phyloP scores from a whole-genome alignment of 1,140 invertebrate genomes.

The Gonioctena quinquepunctata region DNA sequence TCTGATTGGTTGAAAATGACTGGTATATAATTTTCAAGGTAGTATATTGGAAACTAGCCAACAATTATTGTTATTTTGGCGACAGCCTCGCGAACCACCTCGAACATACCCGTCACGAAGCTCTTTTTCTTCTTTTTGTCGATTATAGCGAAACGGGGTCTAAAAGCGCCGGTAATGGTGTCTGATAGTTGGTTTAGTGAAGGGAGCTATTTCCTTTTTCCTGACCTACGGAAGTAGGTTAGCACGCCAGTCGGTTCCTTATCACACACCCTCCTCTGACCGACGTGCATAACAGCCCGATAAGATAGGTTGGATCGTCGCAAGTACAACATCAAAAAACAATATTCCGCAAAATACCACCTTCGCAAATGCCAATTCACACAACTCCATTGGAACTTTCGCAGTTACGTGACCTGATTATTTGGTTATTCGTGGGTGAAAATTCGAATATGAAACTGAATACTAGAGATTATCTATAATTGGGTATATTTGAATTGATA shows the following conservation, averaged over 20 bases:
- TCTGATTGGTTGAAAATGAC: too few species aligned
- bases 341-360: background rate
- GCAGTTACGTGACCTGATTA: background rate
- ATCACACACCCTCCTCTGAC: constrained; percentile 10
- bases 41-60: too few species aligned
- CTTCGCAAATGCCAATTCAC: background rate
- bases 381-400: background rate
- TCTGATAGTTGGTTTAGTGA: background rate
- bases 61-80: too few species aligned
- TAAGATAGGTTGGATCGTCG: background rate
- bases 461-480: background rate
- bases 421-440: background rate
- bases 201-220: constrained; percentile 28
- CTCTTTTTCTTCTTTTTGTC: background rate
- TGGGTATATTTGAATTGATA: background rate
- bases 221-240: constrained; percentile 11
- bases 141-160: background rate
- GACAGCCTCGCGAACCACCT: too few species aligned
- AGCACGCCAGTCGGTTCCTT: constrained; percentile 27
- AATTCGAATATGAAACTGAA: background rate
- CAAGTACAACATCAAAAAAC: constrained; percentile 22
- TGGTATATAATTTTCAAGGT: too few species aligned
- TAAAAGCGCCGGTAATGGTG: constrained; percentile 2
- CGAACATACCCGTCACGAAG: background rate
- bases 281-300: constrained; percentile 9